Base-by-base conservation (phyloP, 2,888 invertebrate genomes). In the Lomographa bimaculata region DNA sequence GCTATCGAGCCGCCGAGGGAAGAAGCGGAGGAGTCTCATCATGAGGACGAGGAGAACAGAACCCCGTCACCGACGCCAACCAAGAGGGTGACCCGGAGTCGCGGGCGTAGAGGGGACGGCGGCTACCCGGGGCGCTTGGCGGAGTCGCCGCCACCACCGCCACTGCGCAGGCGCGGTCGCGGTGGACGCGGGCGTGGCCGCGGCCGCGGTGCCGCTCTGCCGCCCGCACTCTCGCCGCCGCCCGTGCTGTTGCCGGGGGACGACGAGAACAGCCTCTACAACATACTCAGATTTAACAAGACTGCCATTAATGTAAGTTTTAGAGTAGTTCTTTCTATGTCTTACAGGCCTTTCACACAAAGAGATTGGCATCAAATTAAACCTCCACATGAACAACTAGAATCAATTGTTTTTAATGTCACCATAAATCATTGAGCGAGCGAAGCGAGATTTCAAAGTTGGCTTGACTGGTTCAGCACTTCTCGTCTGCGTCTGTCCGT, bases 261-360 rank as follows among this genome's bases (percentile, higher is more conserved):
- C 61, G 96, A 97, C 73, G 96, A 97, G 67, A 92, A 93, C 61
- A 95, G 95, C 59, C 91, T 97, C 3, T 97, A 97, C 78, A 94
- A 92, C 62, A 93, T 96, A 45, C 93, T 97, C 25, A 91, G 94
- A 39, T 95, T 94, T 67, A 97, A 96, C 42, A 94, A 95, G 64
- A 92, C 93, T 33, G 93, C 96, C 1, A 91, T 97, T 34, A 95
- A 95, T 54, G 94, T 94, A 81, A 81, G 90, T 62, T 11, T 2
- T n/a, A n/a, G n/a, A n/a, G n/a, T n/a, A n/a, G n/a, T n/a, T n/a
- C n/a, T n/a, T n/a, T n/a, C n/a, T n/a, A n/a, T n/a, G n/a, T n/a
- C n/a, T n/a, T n/a, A n/a, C n/a, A n/a, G n/a, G n/a, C n/a, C n/a
- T n/a, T n/a, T n/a, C n/a, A n/a, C n/a, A n/a, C n/a, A n/a, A n/a